Base-by-base conservation (phyloP, 2,113 vertebrate species). In the Nothoprocta pentlandii region DNA sequence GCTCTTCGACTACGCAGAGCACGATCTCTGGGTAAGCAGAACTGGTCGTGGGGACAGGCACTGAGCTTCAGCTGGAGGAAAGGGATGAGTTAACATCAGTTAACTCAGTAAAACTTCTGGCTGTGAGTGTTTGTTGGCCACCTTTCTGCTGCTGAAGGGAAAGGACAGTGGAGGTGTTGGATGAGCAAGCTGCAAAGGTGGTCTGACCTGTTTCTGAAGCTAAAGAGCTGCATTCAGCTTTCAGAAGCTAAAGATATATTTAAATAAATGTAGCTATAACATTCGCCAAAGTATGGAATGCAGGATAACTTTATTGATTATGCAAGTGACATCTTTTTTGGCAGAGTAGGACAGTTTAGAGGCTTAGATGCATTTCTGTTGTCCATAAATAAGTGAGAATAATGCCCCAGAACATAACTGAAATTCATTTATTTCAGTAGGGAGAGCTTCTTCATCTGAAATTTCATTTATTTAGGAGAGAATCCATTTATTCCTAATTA, bases 1-100 rank as follows among this genome's bases (percentile, higher is more conserved):
- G 97, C 98, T 99, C 79, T 99, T 99, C 95, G 99, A 99, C 97
- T 99, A 99, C 58, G 99, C 99, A 39, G 99, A 99, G 92, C 99
- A 99, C 95, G 99, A 99, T 92, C 98, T 99, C 93, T 99, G 99
- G 99, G 99, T 99, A 99, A 99, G 98, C 85, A 51, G 77, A 80
- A 88, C 80, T 87, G 59, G 74, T 95, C 87, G 68, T 80, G 75
- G 80, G 70, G 51, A 36, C 28, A 88, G 62, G 15, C 25, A 34
- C 30, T 22, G 47, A 23, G 58, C 62, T 96, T 71, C 39, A 78
- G 30, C 70, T 25, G 66, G 20, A 79, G 63, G 58, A 75, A 39
- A 83, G 5, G 12, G 30, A 19, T 56, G 63, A 26, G 53, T 26
- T 61, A 64, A 79, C 3, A 13, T 34, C 0, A 1, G 5, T 80